These are phyloP conservation scores for Lycocerus yunnanus DNA, from an alignment of 2,888 invertebrate genomes.

Conservation along the genomic window DNA sequence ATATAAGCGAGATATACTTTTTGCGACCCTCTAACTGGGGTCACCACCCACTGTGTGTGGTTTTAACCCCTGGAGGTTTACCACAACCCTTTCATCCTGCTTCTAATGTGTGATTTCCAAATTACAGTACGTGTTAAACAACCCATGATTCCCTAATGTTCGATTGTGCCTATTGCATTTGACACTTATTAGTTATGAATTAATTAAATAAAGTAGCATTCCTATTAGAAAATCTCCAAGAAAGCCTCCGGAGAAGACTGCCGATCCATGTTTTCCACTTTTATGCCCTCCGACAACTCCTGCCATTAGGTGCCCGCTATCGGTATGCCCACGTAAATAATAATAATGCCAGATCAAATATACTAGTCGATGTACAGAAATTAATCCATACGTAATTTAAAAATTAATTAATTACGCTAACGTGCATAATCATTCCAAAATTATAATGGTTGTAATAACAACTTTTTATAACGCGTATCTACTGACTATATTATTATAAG, in stretches of 20 bases:
- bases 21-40: slow-evolving; percentile 34
- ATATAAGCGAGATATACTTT: slow-evolving; percentile 34
- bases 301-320: background rate
- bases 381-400: background rate
- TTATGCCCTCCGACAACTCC: background rate
- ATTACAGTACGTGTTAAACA: slow-evolving; percentile 35
- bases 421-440: slow-evolving; percentile 20
- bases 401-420: background rate
- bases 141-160: slow-evolving; percentile 27
- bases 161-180: slow-evolving; percentile 29
- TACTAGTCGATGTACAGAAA: background rate
- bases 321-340: background rate
- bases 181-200: slow-evolving; percentile 14
- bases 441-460: slow-evolving; percentile 25
- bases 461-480: slow-evolving; percentile 24
- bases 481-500: slow-evolving; percentile 17
- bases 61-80: slow-evolving; percentile 39
- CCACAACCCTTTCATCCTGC: slow-evolving; percentile 42
- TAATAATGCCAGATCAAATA: background rate
- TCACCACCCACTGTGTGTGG: slow-evolving; percentile 40
- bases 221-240: background rate
- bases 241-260: background rate
- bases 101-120: slow-evolving; percentile 38
- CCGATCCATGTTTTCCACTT: background rate
- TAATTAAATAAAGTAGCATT: background rate